These are phyloP conservation scores for Gephyroberyx darwinii DNA, from an alignment of 2,797 vertebrate genomes.

Conservation along the genomic window DNA sequence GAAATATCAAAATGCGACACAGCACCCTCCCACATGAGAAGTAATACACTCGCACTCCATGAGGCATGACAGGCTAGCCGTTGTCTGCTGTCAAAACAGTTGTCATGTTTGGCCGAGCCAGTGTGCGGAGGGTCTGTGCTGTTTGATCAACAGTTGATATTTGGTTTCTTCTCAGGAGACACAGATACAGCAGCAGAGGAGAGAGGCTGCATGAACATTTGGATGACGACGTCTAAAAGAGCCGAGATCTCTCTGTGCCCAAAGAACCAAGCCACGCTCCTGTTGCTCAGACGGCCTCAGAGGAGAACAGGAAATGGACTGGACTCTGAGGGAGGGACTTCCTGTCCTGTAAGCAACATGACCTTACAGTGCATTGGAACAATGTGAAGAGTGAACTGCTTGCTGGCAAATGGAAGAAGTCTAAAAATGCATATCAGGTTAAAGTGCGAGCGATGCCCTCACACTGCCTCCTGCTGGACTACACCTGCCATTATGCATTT, in stretches of 20 bases:
- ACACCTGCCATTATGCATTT: constrained; percentile 25
- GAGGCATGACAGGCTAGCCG: constrained; percentile 36
- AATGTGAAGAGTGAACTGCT: constrained; percentile 63
- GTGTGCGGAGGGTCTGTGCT: constrained; percentile 23
- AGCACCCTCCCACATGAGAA: constrained; percentile 31
- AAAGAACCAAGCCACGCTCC: neutral
- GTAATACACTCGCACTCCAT: constrained; percentile 21
- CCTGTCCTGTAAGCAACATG: constrained; percentile 52
- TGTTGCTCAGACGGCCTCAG: constrained; percentile 26
- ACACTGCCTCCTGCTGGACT: constrained; percentile 54
- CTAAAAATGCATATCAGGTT: constrained; percentile 19
- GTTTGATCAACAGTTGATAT: constrained; percentile 45
- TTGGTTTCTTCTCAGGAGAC: constrained; percentile 69
- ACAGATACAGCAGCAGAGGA: constrained; percentile 44
- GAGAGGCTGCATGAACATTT: constrained; percentile 72
- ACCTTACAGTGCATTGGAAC: constrained; percentile 53
- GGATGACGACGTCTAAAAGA: constrained; percentile 65
- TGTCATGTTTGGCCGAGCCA: constrained; percentile 36
- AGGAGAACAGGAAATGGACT: constrained; percentile 28
- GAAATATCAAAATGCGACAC: constrained; percentile 28
- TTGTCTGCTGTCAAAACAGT: constrained; percentile 52
- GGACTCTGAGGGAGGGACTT: constrained; percentile 27
- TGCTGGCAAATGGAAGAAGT: constrained; percentile 31
- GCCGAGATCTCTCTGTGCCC: neutral
- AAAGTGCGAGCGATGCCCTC: constrained; percentile 21